These are phyloP conservation scores for Boulengeromyrus knoepffleri DNA, from an alignment of 2,113 vertebrate species.

Conservation along the genomic window DNA sequence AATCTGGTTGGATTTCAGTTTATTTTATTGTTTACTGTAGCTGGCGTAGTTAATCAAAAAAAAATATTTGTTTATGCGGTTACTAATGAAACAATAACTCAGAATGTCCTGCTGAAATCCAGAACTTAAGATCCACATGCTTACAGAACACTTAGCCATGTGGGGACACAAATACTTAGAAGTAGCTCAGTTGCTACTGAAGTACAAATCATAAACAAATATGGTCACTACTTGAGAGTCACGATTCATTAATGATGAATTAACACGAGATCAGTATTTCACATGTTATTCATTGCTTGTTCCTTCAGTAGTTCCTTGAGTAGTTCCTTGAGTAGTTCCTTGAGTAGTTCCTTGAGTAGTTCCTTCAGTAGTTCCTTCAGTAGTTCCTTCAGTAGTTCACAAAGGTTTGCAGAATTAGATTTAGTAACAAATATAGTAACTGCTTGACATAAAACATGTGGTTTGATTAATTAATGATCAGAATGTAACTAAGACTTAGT, in stretches of 20 bases:
- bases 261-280: background rate
- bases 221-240: background rate
- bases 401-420: background rate
- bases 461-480: background rate
- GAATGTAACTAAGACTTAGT: background rate
- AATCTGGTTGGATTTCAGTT: background rate
- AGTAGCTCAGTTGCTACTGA: background rate
- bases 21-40: background rate
- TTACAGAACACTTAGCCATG: background rate
- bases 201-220: background rate
- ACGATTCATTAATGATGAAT: background rate
- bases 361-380: background rate
- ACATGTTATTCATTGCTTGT: background rate
- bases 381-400: background rate
- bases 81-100: background rate
- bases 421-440: background rate
- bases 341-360: background rate
- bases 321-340: background rate
- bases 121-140: background rate
- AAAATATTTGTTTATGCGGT: background rate
- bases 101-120: background rate
- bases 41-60: background rate
- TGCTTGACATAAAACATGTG: background rate
- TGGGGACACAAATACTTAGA: background rate
- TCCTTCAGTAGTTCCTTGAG: background rate